phyloP scores from a whole-genome alignment of 2,113 vertebrate genomes.

The Garra rufa region DNA sequence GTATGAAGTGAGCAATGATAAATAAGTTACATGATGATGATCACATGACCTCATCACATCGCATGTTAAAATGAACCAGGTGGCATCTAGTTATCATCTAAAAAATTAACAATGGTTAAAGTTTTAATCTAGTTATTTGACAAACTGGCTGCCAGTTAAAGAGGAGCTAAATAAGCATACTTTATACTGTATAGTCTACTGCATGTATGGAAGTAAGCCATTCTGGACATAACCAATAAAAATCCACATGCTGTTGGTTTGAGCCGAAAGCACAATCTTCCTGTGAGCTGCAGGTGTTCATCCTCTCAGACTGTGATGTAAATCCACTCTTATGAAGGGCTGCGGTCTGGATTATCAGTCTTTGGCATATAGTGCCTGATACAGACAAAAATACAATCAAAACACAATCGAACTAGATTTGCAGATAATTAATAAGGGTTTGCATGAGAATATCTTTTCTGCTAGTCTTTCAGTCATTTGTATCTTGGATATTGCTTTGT shows the following conservation, averaged over 20 bases:
- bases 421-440: background rate
- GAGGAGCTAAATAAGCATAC: background rate
- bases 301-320: background rate
- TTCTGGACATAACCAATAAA: conserved; percentile 20
- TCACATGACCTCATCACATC: background rate
- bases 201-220: conserved; percentile 9
- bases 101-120: background rate
- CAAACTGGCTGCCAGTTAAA: background rate
- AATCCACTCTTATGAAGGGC: conserved; percentile 27
- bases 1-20: background rate
- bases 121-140: background rate
- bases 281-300: conserved; percentile 1
- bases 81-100: background rate
- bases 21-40: background rate
- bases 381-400: background rate
- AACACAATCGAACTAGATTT: background rate
- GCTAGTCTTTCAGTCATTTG: background rate
- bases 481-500: background rate
- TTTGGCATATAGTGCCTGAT: conserved; percentile 13
- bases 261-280: conserved; percentile 40
- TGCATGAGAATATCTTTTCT: background rate
- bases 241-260: conserved; percentile 44
- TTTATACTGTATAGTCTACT: no score
- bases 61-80: background rate
- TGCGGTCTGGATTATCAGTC: background rate